Base-by-base conservation (phyloP, 1,140 invertebrate species). In the Drosophila lacteicornis region DNA sequence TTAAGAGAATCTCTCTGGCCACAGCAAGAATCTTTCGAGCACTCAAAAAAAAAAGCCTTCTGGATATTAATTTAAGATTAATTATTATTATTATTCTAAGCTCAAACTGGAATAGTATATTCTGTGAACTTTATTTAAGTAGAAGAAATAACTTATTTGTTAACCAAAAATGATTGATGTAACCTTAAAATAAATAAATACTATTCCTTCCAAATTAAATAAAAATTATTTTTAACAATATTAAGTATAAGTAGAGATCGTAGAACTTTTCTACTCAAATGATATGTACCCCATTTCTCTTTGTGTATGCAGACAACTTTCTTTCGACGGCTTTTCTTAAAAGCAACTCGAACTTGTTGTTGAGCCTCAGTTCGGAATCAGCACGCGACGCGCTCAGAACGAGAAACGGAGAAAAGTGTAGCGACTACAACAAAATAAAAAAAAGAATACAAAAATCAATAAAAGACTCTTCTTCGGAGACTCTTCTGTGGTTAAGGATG, bases 351-450 rank as follows among this genome's bases (percentile, higher is more conserved):
- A 42, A 63, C 49, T 27, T 65, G 62, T 61, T 62, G 33, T 66
- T 42, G 70, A 27, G 30, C 53, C 45, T 81, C 85, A 88, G 84
- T 88, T 69, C 22, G 69, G 58, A 56, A 61, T 49, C 78, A 84
- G 79, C 85, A 84, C 84, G 84, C 84, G 84, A 75, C 84, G 84
- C 84, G 84, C 83, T 85, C 73, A 90, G 85, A 88, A 85, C 85
- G 62, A 73, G 47, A 67, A 61, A 58, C 61, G 38, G 38, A 65
- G 12, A 43, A 42, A 25, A 60, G 49, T 45, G 27, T 47, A 43
- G 55, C 27, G 43, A 36, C 27, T 25, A 30, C 40, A 36, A 42
- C 25, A 50, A 63, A 68, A 59, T 25, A 49, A 49, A 13, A 49
- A 13, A 17, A 25, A 40, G 46, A 58, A 49, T 25, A 59, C 0